phyloP scores from a whole-genome alignment of 2,113 vertebrate species.

The Syngnathus scovelli region DNA sequence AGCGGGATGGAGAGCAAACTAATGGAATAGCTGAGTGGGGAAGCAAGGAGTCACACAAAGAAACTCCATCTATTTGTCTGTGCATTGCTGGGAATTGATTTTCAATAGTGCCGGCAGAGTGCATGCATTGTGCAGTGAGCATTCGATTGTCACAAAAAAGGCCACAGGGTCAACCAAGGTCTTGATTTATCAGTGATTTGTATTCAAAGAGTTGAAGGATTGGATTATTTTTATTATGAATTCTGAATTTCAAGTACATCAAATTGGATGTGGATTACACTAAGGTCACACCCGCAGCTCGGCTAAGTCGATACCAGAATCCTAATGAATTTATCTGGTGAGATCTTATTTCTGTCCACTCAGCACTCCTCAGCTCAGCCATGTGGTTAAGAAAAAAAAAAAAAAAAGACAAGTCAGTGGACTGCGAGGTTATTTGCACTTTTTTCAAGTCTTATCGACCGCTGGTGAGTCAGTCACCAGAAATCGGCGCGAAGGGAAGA shows the following conservation, averaged over 20 bases:
- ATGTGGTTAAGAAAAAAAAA: conserved; percentile 6
- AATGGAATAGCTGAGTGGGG: conserved; percentile 10
- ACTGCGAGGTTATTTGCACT: conserved; percentile 8
- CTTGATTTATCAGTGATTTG: neutral
- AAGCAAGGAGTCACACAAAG: conserved; percentile 6
- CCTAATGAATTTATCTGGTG: conserved; percentile 28
- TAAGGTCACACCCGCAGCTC: neutral
- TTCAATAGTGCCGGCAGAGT: conserved; percentile 21
- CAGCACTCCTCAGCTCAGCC: conserved; percentile 26
- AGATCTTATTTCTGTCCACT: conserved; percentile 37
- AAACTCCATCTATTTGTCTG: conserved; percentile 7
- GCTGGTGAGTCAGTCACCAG: conserved; percentile 1
- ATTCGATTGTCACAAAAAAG: conserved; percentile 11
- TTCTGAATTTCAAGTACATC: neutral
- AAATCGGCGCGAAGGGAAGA: neutral
- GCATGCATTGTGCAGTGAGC: conserved; percentile 14
- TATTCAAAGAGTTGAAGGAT: neutral
- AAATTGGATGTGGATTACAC: neutral
- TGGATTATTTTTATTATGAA: too few species aligned
- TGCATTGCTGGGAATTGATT: conserved; percentile 40
- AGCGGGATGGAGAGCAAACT: conserved; percentile 5
- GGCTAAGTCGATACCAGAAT: conserved; percentile 28
- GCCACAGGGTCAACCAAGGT: neutral
- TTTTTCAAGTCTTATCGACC: conserved; percentile 21
- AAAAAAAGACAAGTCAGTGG: neutral